Evolutionary conservation across 2,888 invertebrate genomes (phyloP), one percentile per base, ranked within the genome.

Genomic region (Drosophila buzzatii): DNA sequence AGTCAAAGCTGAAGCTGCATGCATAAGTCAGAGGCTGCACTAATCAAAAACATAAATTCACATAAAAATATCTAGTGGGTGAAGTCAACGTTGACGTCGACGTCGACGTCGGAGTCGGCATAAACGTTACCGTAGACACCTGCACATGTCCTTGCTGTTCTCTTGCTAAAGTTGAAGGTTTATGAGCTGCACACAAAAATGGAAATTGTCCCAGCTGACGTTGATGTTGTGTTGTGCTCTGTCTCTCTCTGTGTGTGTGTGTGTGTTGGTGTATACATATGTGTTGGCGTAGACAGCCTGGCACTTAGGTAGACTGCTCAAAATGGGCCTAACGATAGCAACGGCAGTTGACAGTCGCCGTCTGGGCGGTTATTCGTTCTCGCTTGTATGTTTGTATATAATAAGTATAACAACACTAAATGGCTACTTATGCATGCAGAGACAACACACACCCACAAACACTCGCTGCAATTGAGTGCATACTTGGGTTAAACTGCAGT

Each of bases 11-110:
- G 57, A 76, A 86, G 77, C n/a, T 83, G 86, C 83, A 83, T 74
- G 65, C 76, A 86, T 89, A 90, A 84, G 82, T 76, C 77, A 90
- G 75, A 82, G 73, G 61, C 74, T 84, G 82, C 76, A 84, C 89
- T 90, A 86, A 87, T 87, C 86, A 87, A 90, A 87, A 78, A 79
- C 89, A 87, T 87, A 87, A 89, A 87, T 87, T 86, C 90, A 84
- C 88, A 89, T 86, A 79, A 89, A 84, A 87, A 86, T 76, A 73
- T 76, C 66, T 68, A 70, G 75, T 70, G 56, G 64, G 47, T 20
- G 62, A 62, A 35, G 47, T 16, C 16, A 31, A 39, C 60, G 52
- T 39, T 47, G 71, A 10, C 42, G 18, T 4, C 0, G n/a, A 65
- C 52, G 60, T 51, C 27, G 57, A 57, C 57, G 47, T 49, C 20